Evolutionary conservation across 2,888 invertebrate species (phyloP).

Genomic region (Cacoxenus indagator): DNA sequence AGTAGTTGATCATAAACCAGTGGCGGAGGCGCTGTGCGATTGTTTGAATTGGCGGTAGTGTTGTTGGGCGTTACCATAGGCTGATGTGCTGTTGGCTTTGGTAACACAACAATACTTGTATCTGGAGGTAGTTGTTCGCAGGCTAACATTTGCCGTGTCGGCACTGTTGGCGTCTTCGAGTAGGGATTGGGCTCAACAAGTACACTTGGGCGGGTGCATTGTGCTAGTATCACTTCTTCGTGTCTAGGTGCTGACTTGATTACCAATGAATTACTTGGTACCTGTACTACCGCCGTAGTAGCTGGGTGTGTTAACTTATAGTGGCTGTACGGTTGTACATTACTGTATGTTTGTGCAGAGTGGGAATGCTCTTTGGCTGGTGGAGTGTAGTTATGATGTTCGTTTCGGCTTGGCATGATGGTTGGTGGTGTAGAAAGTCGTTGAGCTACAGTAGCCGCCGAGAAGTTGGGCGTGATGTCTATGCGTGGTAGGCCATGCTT

Average conservation of each 20-base stretch:
- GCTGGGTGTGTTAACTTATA: neutral
- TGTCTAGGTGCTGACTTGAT: slow-evolving; percentile 38
- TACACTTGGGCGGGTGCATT: slow-evolving; percentile 56
- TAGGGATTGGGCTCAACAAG: slow-evolving; percentile 60
- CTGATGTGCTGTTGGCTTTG: slow-evolving; percentile 30
- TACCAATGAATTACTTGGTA: slow-evolving; percentile 29
- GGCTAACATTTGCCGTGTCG: slow-evolving; percentile 35
- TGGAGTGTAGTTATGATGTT: slow-evolving; percentile 24
- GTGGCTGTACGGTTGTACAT: slow-evolving; percentile 5
- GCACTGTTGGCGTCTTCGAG: slow-evolving; percentile 44
- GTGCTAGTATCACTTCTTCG: neutral
- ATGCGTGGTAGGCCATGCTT: slow-evolving; percentile 77
- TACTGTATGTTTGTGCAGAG: slow-evolving; percentile 12
- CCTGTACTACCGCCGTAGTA: neutral
- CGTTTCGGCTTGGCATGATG: slow-evolving; percentile 9
- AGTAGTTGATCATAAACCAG: slow-evolving; percentile 30
- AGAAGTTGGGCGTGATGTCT: slow-evolving; percentile 83
- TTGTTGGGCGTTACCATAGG: neutral
- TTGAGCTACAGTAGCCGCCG: slow-evolving; percentile 51
- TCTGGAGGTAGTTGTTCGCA: slow-evolving; percentile 51
- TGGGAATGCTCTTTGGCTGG: slow-evolving; percentile 17
- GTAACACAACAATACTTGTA: slow-evolving; percentile 47
- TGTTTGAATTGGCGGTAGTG: neutral
- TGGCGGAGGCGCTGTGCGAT: neutral
- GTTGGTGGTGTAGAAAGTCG: neutral